phyloP scores from a whole-genome alignment of 1,140 invertebrate genomes.

The Panagrolaimus sp. region DNA sequence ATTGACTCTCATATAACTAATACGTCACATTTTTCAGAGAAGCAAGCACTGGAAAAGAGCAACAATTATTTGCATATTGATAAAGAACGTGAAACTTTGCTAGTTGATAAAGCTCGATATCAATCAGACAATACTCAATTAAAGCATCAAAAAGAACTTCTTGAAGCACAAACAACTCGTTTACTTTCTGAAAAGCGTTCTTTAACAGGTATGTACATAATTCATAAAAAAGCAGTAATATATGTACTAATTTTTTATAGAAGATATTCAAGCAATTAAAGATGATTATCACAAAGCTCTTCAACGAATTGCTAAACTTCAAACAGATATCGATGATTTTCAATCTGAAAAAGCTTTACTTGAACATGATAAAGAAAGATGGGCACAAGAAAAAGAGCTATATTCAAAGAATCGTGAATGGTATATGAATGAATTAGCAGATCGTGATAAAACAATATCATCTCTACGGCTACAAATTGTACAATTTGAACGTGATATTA shows the following conservation, averaged over 20 bases:
- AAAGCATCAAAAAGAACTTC: not conserved
- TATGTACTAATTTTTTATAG: too few species aligned
- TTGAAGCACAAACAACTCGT: slow-evolving; percentile 1
- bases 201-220: not conserved
- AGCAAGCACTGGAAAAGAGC: not conserved
- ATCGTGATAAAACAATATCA: slow-evolving; percentile 9
- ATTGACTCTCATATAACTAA: too few species aligned
- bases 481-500: not conserved
- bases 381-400: not conserved
- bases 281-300: not conserved
- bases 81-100: slow-evolving; percentile 3
- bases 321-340: not conserved
- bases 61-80: not conserved
- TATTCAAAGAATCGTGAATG: not conserved
- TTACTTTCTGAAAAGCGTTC: not conserved
- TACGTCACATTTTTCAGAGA: too few species aligned
- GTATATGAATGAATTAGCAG: slow-evolving; percentile 1
- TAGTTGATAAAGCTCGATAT: not conserved
- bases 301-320: not conserved
- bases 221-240: too few species aligned
- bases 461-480: not conserved
- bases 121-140: not conserved
- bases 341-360: not conserved
- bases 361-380: slow-evolving; percentile 1
- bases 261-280: not conserved